Evolutionary conservation across 2,888 invertebrate genomes (phyloP).

Genomic region (Hypena proboscidalis): DNA sequence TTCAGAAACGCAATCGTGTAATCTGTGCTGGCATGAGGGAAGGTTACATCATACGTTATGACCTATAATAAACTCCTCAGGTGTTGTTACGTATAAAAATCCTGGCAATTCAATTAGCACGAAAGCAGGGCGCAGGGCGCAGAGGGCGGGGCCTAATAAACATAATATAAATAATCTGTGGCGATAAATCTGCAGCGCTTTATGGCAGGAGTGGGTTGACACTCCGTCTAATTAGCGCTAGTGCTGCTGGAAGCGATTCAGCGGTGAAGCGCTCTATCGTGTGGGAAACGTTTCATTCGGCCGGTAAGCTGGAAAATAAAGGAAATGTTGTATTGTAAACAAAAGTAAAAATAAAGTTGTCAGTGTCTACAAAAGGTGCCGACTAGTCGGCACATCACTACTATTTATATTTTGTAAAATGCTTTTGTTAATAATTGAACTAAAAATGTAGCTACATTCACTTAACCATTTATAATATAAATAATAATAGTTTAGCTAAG

Average conservation of each 20-base stretch:
- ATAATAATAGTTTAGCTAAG: no score
- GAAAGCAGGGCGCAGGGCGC: conserved; percentile 71
- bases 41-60: conserved; percentile 33
- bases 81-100: conserved; percentile 77
- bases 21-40: conserved; percentile 11
- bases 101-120: conserved; percentile 82
- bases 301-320: neutral
- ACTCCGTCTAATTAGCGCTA: conserved; percentile 83
- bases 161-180: conserved; percentile 85
- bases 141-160: conserved; percentile 81
- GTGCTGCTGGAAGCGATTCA: conserved; percentile 60
- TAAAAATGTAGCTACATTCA: no score
- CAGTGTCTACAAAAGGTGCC: no score
- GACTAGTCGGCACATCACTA: no score
- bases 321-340: no score
- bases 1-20: neutral
- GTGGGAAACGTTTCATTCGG: conserved; percentile 13
- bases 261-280: conserved; percentile 47
- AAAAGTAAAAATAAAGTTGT: no score
- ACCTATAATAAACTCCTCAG: conserved; percentile 62
- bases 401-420: no score
- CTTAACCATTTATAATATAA: no score
- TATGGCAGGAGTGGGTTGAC: conserved; percentile 85
- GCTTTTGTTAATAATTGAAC: no score
- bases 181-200: conserved; percentile 84